phyloP scores from a whole-genome alignment of 2,113 vertebrate species.

The Peromyscus leucopus region DNA sequence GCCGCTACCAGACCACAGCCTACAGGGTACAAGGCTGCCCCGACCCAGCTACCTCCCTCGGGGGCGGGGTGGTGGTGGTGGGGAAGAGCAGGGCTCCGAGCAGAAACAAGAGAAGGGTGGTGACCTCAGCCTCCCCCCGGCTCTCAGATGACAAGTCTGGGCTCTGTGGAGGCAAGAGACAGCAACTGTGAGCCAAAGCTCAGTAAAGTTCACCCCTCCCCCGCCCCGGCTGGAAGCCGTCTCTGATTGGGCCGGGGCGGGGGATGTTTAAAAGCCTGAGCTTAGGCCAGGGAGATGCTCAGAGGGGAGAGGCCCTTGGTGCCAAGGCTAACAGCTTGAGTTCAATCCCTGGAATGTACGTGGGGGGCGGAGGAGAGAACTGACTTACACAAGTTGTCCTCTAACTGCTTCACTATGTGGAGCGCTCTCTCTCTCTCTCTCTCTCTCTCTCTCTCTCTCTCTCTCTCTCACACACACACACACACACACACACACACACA shows the following conservation, averaged over 20 bases:
- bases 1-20: not conserved
- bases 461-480: too few species aligned
- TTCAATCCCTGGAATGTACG: not conserved
- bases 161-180: conserved; percentile 60
- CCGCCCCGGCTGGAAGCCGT: not conserved
- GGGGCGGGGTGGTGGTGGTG: too few species aligned
- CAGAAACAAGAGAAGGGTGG: conserved; percentile 56
- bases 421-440: too few species aligned
- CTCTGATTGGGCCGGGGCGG: not conserved
- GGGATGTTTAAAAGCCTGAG: not conserved
- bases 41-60: not conserved
- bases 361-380: not conserved
- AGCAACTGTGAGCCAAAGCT: conserved; percentile 1
- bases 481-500: not conserved
- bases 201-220: not conserved
- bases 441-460: too few species aligned
- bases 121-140: conserved; percentile 52
- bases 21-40: not conserved
- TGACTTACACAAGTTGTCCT: not conserved
- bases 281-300: not conserved
- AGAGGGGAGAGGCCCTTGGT: not conserved
- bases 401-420: too few species aligned
- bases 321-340: not conserved
- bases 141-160: conserved; percentile 70
- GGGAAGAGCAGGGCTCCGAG: not conserved